Evolutionary conservation across 2,888 invertebrate genomes (phyloP).

Genomic region (Euzetes globulus): DNA sequence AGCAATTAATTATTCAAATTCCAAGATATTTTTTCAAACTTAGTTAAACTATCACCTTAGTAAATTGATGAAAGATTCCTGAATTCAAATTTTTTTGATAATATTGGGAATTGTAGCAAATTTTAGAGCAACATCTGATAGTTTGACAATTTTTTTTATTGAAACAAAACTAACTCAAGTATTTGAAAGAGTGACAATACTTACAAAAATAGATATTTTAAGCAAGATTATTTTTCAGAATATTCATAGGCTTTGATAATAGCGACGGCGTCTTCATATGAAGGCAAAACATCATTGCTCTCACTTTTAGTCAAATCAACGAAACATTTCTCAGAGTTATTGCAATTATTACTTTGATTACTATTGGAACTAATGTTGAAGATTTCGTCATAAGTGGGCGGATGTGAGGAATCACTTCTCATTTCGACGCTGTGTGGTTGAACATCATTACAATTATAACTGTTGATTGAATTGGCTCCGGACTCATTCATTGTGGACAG

Average conservation of each 20-base stretch:
- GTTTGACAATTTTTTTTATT: too few relatives aligned
- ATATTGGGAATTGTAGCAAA: too few relatives aligned
- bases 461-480: not conserved
- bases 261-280: not conserved
- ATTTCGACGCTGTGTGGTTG: not conserved
- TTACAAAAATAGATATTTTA: too few relatives aligned
- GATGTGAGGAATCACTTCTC: not conserved
- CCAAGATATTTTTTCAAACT: too few relatives aligned
- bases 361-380: not conserved
- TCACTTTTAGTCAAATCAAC: not conserved
- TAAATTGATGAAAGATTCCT: too few relatives aligned
- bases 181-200: too few relatives aligned
- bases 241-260: not conserved
- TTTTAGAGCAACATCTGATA: too few relatives aligned
- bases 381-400: conserved; percentile 18
- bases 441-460: not conserved
- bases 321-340: not conserved
- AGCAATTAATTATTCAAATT: too few relatives aligned
- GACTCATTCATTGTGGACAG: not conserved
- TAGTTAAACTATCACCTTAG: too few relatives aligned
- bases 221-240: not conserved
- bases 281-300: not conserved
- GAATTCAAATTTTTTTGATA: too few relatives aligned
- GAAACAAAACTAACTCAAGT: too few relatives aligned
- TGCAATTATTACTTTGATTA: not conserved